A percentile compares a stretch with the other conserved stretches of the same genome.
Evolutionary conservation across 2,888 invertebrate genomes (phyloP).

Genomic region (Carpatolechia fugitivella): DNA sequence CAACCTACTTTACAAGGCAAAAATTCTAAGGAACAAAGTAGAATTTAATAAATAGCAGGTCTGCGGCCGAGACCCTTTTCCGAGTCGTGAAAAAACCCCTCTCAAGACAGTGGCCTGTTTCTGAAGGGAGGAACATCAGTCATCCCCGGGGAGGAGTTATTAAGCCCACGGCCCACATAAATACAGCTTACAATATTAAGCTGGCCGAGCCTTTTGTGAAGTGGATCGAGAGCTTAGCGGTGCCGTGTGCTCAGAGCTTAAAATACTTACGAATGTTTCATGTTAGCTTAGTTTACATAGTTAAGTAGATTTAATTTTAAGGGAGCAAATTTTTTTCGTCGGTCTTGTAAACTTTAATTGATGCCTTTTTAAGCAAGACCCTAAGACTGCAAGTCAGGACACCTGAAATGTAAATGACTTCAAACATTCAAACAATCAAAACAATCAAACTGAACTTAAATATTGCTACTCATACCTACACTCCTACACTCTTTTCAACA

Average conservation of each 20-base stretch:
- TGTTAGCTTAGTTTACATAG: too few relatives aligned
- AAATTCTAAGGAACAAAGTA: slow-evolving; percentile 5
- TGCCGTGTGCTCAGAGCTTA: neutral
- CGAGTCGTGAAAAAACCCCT: slow-evolving; percentile 27
- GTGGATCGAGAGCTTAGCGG: slow-evolving; percentile 4
- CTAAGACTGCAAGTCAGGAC: too few relatives aligned
- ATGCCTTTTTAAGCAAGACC: too few relatives aligned
- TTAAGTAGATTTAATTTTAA: too few relatives aligned
- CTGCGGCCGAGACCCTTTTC: neutral
- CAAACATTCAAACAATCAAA: too few relatives aligned
- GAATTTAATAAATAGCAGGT: slow-evolving; percentile 14
- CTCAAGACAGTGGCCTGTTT: slow-evolving; percentile 14
- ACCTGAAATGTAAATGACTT: too few relatives aligned
- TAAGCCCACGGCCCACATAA: slow-evolving; percentile 40
- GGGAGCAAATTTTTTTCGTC: too few relatives aligned
- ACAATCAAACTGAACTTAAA: too few relatives aligned
- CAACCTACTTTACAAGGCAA: neutral
- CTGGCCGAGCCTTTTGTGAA: slow-evolving; percentile 20
- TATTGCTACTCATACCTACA: too few relatives aligned
- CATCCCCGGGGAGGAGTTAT: slow-evolving; percentile 40
- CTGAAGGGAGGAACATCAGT: slow-evolving; percentile 27
- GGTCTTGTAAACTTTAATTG: too few relatives aligned
- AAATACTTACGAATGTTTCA: neutral
- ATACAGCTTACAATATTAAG: slow-evolving; percentile 41
- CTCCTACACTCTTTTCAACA: too few relatives aligned